These are phyloP conservation scores for Lepidonotus clava DNA, from an alignment of 2,888 invertebrate species.

Conservation along the genomic window DNA sequence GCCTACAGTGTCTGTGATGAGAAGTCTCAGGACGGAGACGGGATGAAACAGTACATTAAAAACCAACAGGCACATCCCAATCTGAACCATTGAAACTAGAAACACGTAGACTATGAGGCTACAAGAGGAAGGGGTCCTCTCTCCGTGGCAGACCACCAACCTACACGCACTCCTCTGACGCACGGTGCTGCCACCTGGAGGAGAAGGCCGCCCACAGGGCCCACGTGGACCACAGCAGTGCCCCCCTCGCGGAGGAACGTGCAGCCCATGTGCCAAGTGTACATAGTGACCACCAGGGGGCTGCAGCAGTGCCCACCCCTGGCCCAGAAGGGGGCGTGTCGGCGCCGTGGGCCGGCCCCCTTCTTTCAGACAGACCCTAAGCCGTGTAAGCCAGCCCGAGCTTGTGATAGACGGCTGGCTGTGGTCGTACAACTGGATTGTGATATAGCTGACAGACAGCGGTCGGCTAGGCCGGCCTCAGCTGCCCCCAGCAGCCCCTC, in stretches of 20 bases:
- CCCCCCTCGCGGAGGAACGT: neutral
- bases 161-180: too few relatives aligned
- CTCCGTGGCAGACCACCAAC: too few relatives aligned
- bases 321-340: neutral
- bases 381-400: neutral
- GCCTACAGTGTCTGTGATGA: constrained; percentile 12
- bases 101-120: too few relatives aligned
- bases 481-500: too few relatives aligned
- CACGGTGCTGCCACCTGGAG: too few relatives aligned
- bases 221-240: neutral
- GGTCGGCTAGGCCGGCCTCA: too few relatives aligned
- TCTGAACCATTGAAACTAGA: too few relatives aligned
- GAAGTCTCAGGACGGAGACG: neutral
- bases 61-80: too few relatives aligned
- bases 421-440: neutral
- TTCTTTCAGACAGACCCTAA: neutral
- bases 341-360: neutral
- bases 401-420: neutral
- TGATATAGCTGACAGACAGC: too few relatives aligned
- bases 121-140: too few relatives aligned
- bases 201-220: too few relatives aligned
- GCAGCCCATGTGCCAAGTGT: constrained; percentile 16
- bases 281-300: neutral
- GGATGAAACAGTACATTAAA: too few relatives aligned
- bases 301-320: neutral